Percentiles rank a stretch among this genome's conserved stretches.
Evolutionary conservation across 37 sponge, comb jelly and placozoan species (phyloP).

Genomic region (Haliclona indistincta): DNA sequence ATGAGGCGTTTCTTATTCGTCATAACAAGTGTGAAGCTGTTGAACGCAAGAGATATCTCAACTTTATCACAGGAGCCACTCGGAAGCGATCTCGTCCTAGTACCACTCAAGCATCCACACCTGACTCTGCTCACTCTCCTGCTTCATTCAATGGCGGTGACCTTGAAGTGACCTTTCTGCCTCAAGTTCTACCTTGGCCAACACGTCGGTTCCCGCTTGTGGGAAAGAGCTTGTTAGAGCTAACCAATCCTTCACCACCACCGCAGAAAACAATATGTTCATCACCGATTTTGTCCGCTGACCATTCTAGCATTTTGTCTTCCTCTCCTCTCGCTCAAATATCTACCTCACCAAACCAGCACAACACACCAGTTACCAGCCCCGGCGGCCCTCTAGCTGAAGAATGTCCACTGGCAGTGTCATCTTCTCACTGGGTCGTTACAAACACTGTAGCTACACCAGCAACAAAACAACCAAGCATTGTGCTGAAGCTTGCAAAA

Average conservation of each 20-base stretch:
- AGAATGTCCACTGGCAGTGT: no score
- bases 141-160: constrained; percentile 1
- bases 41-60: constrained; percentile 60
- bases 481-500: no score
- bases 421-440: no score
- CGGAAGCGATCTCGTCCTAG: constrained; percentile 31
- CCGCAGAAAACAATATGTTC: no score
- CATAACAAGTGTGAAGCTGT: constrained; percentile 52
- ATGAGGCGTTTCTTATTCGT: constrained; percentile 19
- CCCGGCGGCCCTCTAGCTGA: no score
- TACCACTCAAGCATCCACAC: neutral
- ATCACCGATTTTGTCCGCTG: no score
- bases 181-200: constrained; percentile 48
- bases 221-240: constrained; percentile 10
- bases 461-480: no score
- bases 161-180: neutral
- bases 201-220: constrained; percentile 49
- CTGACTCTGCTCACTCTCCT: neutral
- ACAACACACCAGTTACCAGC: no score
- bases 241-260: constrained; percentile 46
- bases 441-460: no score
- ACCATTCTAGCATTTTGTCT: no score
- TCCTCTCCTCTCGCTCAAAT: no score
- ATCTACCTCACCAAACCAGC: no score
- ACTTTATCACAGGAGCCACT: constrained; percentile 54